Evolutionary conservation across 1,140 invertebrate species (phyloP), one percentile per base, ranked within the genome.

Genomic region (Drosophila repletoides): DNA sequence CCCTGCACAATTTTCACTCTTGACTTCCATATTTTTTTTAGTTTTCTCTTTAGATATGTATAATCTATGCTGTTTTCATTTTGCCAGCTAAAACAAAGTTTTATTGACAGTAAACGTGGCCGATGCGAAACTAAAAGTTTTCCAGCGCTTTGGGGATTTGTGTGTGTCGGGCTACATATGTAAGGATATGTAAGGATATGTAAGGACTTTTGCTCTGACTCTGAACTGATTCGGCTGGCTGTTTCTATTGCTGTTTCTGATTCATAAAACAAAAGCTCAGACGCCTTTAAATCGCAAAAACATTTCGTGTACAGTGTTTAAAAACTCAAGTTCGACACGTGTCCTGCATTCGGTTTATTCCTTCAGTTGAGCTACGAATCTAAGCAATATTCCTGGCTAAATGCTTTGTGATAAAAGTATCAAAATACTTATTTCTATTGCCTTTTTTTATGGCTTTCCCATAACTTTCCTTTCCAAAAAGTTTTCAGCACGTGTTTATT

Each of bases 61-160:
- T 69, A 59, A 83, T 73, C 72, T 71, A 77, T 71, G 70, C 58
- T 64, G 58, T 49, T 72, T 74, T 51, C 61, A 59, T 81, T 67
- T 64, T 66, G 41, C 70, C 51, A 66, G 80, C 71, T 84, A 56
- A 67, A 67, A 66, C 53, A 65, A 84, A 84, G 79, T 84, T 84
- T 84, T 84, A 84, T 84, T 84, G 80, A 84, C 79, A 84, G 79
- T 84, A 84, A 84, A 86, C 79, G 79, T 84, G 79, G 80, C 61
- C 71, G 71, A 75, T 75, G 69, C 41, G 61, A 74, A 79, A 77
- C 79, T 74, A 83, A 84, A 84, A 84, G 70, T 86, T 84, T 49
- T 41, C 5, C 28, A 71, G 61, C 40, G 77, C 76, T 76, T 79
- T 70, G 63, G 72, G 77, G 73, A 81, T 76, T 76, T 77, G 46